Percentiles rank a stretch among this genome's conserved stretches.
These are phyloP conservation scores for Ascidia mentula DNA, from an alignment of 23 tunicate genomes.

Conservation along the genomic window DNA sequence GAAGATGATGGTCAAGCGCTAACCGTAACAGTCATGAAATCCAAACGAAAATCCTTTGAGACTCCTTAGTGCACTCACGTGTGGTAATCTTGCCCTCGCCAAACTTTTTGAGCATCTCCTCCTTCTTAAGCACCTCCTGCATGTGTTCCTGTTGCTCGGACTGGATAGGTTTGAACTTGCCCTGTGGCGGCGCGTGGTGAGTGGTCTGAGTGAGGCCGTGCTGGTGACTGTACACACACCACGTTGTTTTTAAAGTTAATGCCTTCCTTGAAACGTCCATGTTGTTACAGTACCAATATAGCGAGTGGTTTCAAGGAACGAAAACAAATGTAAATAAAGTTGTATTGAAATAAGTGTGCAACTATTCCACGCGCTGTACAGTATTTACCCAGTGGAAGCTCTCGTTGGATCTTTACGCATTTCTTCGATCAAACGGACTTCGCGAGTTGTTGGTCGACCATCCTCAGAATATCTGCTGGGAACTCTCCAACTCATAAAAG, in stretches of 20 bases:
- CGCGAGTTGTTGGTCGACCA: constrained; percentile 45
- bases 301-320: too few relatives aligned
- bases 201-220: constrained; percentile 76
- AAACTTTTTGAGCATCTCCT: constrained; percentile 30
- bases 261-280: too few relatives aligned
- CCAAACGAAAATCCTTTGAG: too few relatives aligned
- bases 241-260: too few relatives aligned
- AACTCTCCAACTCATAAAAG: constrained; percentile 88
- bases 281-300: too few relatives aligned
- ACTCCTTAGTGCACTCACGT: too few relatives aligned
- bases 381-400: constrained; percentile 16
- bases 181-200: constrained; percentile 81
- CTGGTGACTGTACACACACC: constrained; percentile 56
- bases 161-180: constrained; percentile 78
- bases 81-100: background rate
- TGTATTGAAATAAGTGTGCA: too few relatives aligned
- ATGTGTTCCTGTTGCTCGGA: constrained; percentile 94
- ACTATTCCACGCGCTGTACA: too few relatives aligned
- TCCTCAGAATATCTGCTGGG: constrained; percentile 84
- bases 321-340: too few relatives aligned
- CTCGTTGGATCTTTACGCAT: constrained; percentile 35
- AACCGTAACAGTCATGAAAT: too few relatives aligned
- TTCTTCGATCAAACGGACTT: constrained; percentile 14
- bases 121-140: constrained; percentile 64
- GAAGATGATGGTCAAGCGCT: too few relatives aligned